A percentile compares a stretch with the other conserved stretches of the same genome.
Evolutionary conservation across 2,113 vertebrate genomes (phyloP).

Genomic region (Felis catus): F.catus_Fca126_mat1.0 CM031414.1:64741501-64742000

Average conservation of each 20-base stretch:
- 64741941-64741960: no score
- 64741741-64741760: neutral
- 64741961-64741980: no score
- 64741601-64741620: neutral
- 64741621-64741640: neutral
- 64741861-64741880: no score
- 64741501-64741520: neutral
- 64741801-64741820: no score
- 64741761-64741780: neutral
- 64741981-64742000: no score
- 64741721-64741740: neutral
- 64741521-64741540: neutral
- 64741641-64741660: neutral
- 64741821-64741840: no score
- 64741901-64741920: no score
- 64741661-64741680: neutral
- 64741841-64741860: no score
- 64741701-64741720: neutral
- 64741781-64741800: neutral
- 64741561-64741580: neutral
- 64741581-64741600: neutral
- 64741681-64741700: neutral
- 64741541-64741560: neutral
- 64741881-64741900: no score
- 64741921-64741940: no score